Base-by-base conservation (phyloP, 2,888 invertebrate species). In the Eupithecia inturbata region DNA sequence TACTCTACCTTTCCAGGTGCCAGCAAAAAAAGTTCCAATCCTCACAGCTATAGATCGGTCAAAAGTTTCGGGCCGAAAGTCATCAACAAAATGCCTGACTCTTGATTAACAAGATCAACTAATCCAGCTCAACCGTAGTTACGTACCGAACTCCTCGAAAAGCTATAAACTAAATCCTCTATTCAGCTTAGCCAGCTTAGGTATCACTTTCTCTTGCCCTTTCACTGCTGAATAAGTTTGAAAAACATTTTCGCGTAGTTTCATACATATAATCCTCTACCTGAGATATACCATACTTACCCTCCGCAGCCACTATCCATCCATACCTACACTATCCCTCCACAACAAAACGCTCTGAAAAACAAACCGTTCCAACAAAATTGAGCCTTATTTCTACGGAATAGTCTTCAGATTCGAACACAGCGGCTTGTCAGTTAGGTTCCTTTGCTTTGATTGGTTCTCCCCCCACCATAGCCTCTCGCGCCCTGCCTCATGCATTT, bases 401-500 rank as follows among this genome's bases (percentile, higher is more conserved):
- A 74, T 80, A 87, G 70, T 76, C 79, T 79, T 73, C 22, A 74
- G 80, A 81, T 82, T 88, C 10, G 26, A 75, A 80, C 49, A 72
- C 45, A 73, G 57, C 49, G 6, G 31, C 53, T 22, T 3, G 79
- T 67, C 67, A 76, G 78, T 87, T 92, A 83, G 66, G 85, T 72
- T 83, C 49, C 83, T 89, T 81, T 76, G 78, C 77, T 79, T 75
- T 80, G 80, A 79, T 79, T 78, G 76, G 81, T 77, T 77, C 89
- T 86, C 89, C 93, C 94, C 94, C 94, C 89, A 93, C 93, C 91
- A 86, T 84, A 87, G 87, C 83, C 89, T 88, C 92, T 92, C 93
- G 91, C 92, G 93, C 94, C 94, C 94, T 94, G 92, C 94, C 94
- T 95, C 95, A 95, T 95, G 95, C 95, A 95, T 95, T 95, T 95